Conservation (phyloP, 2,113 vertebrate species). For the Prinia subflava region DNA sequence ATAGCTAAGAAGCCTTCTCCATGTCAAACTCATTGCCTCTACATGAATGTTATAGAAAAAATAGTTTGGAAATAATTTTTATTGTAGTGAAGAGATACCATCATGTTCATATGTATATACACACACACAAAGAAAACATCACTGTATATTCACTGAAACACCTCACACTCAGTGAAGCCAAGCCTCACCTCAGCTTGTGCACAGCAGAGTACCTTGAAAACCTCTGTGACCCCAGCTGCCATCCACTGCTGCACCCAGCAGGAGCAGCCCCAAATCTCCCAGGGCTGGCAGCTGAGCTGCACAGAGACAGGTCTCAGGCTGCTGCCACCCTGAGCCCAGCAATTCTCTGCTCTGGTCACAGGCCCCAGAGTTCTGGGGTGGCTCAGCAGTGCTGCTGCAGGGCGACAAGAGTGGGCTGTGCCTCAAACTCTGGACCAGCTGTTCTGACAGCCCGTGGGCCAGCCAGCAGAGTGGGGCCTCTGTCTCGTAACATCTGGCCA, state of each 20-base stretch:
- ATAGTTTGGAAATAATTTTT: conserved; percentile 36
- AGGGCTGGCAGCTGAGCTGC: not conserved
- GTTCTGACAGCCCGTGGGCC: not conserved
- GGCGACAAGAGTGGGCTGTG: not conserved
- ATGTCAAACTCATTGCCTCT: not conserved
- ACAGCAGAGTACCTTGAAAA: not conserved
- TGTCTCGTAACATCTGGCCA: not conserved
- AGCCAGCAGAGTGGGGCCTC: not conserved
- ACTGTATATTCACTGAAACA: conserved; percentile 19
- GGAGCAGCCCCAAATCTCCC: not conserved
- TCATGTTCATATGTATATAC: not conserved
- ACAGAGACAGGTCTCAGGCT: not conserved
- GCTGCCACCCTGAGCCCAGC: not conserved
- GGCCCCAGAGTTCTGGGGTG: not conserved
- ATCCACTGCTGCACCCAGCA: not conserved
- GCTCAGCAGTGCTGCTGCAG: not conserved
- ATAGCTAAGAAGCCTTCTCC: not conserved
- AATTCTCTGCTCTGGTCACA: not conserved
- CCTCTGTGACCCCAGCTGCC: not conserved
- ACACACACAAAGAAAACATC: conserved; percentile 9
- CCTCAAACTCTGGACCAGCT: not conserved
- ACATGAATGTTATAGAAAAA: not conserved
- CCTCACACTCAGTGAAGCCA: not conserved
- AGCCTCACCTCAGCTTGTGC: not conserved
- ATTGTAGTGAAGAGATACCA: conserved; percentile 53